Percentiles rank a stretch among this genome's conserved stretches.
Evolutionary conservation across 2,113 vertebrate species (phyloP).

Genomic region (Anoplopoma fimbria): DNA sequence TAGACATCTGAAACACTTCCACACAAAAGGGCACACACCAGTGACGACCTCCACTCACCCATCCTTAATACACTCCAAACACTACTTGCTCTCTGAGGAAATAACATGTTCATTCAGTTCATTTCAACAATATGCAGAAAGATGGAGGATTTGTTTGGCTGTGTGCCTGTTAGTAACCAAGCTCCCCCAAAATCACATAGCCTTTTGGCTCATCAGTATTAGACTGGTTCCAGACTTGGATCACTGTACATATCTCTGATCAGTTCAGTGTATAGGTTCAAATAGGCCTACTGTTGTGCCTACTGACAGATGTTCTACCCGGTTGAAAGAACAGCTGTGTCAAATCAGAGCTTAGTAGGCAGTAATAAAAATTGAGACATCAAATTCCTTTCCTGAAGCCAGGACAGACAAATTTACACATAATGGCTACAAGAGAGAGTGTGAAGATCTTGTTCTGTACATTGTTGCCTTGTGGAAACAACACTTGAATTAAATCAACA

Average conservation of each 20-base stretch:
- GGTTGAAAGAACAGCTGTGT: neutral
- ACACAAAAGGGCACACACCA: constrained; percentile 41
- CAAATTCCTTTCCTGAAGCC: neutral
- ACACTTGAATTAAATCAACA: neutral
- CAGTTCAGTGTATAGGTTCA: neutral
- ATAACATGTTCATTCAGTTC: constrained; percentile 40
- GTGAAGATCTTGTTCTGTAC: neutral
- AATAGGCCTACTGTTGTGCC: neutral
- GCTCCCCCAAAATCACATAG: constrained; percentile 2
- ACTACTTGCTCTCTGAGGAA: constrained; percentile 32
- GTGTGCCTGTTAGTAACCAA: constrained; percentile 7
- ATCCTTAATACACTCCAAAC: constrained; percentile 42
- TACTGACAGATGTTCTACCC: neutral
- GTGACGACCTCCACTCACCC: constrained; percentile 23
- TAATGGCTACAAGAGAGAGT: neutral
- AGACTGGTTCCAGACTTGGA: neutral
- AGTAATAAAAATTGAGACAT: neutral
- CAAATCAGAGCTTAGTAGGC: neutral
- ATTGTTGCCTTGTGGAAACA: too few relatives aligned
- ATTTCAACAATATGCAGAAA: constrained; percentile 9
- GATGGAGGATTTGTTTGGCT: constrained; percentile 13
- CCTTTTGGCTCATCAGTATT: neutral
- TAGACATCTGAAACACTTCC: constrained; percentile 31
- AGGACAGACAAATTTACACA: neutral
- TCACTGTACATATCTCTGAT: neutral